Evolutionary conservation across 2,113 vertebrate species (phyloP).

Genomic region (Lanius collurio): DNA sequence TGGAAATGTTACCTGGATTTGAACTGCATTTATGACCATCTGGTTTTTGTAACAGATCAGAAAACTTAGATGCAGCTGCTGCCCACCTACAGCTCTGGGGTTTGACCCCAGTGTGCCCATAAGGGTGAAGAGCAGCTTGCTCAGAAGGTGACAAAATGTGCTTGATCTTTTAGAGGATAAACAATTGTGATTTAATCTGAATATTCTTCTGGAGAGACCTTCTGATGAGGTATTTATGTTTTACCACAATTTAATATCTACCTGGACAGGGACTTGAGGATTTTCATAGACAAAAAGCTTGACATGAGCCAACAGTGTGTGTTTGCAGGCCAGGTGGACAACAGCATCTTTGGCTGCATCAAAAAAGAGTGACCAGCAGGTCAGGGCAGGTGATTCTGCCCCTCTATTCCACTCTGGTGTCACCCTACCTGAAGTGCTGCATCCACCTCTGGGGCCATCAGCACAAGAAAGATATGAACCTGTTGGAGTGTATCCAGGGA

Average conservation of each 20-base stretch:
- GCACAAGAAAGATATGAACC: not conserved
- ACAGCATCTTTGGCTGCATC: not conserved
- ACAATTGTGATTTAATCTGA: not conserved
- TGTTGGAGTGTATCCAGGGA: not conserved
- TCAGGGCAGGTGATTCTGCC: not conserved
- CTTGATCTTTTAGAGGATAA: not conserved
- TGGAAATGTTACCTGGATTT: not conserved
- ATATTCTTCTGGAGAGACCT: not conserved
- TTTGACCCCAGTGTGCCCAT: rapidly evolving
- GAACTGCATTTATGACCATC: not conserved
- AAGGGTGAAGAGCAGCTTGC: not conserved
- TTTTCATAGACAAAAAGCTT: not conserved
- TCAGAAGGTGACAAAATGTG: not conserved
- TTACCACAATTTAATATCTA: not conserved
- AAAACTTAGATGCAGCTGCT: not conserved
- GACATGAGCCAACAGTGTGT: not conserved
- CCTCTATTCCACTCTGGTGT: not conserved
- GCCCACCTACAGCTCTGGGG: not conserved
- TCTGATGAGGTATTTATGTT: not conserved
- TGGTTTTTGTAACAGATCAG: not conserved
- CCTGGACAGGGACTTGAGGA: not conserved
- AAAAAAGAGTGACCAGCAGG: not conserved
- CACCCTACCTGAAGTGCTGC: not conserved
- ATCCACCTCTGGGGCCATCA: not conserved
- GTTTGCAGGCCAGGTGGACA: not conserved